Conservation (phyloP, 1,140 invertebrate genomes). For the Calycopis cecrops region DNA sequence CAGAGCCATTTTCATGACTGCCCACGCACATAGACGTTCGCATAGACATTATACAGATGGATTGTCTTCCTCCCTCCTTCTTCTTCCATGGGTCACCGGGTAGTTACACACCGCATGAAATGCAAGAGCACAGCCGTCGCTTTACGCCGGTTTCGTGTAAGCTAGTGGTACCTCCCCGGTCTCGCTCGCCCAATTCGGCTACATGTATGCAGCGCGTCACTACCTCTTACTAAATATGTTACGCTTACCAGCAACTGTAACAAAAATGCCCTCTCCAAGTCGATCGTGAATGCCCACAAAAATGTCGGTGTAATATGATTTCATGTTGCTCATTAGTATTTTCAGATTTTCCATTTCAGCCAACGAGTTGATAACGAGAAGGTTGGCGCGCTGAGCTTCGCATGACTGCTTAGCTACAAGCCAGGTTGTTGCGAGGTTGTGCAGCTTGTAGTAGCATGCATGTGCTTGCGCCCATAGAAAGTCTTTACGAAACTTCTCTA, state of each 20-base stretch:
- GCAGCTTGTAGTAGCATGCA: conserved; percentile 46
- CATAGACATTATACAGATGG: no score
- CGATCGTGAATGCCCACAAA: conserved; percentile 51
- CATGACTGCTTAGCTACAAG: conserved; percentile 46
- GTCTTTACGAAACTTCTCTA: conserved; percentile 47
- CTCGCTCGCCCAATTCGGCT: not conserved
- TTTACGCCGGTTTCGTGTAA: no score
- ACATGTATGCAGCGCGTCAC: not conserved
- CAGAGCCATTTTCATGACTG: no score
- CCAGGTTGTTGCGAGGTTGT: conserved; percentile 48
- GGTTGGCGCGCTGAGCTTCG: conserved; percentile 45
- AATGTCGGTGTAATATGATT: conserved; percentile 46
- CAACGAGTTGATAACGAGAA: conserved; percentile 42
- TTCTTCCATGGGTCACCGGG: no score
- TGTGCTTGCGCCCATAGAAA: conserved; percentile 52
- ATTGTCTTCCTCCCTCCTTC: no score
- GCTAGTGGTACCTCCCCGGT: no score
- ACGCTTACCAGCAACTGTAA: conserved; percentile 40
- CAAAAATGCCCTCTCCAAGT: conserved; percentile 42
- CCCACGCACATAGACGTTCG: no score
- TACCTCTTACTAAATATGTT: not conserved
- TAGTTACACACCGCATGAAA: no score
- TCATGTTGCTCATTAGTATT: conserved; percentile 53
- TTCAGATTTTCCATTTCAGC: conserved; percentile 54
- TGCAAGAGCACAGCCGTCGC: no score